These are phyloP conservation scores for Arbacia lixula DNA, from an alignment of 53 echinoderm and acorn worm genomes.

Conservation along the genomic window DNA sequence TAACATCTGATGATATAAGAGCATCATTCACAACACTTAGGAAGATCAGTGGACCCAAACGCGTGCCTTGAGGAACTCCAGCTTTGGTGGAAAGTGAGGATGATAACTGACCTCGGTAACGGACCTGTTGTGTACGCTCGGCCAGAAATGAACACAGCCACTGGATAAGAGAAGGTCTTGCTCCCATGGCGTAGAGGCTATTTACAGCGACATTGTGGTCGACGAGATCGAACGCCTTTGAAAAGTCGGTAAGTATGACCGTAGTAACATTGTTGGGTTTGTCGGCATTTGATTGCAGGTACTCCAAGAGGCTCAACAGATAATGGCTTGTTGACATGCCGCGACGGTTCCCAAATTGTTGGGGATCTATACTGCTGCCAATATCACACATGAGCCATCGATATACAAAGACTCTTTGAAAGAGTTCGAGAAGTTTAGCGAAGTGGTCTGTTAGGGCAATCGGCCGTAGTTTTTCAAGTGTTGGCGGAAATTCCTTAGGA, in stretches of 20 bases:
- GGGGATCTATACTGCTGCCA: not conserved
- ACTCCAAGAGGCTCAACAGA: not conserved
- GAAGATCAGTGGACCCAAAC: conserved; percentile 1
- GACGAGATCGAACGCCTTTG: conserved; percentile 30
- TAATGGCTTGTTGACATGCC: conserved; percentile 26
- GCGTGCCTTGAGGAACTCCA: conserved; percentile 21
- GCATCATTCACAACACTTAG: conserved; percentile 21
- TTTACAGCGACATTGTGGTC: conserved; percentile 16
- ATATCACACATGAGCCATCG: not conserved
- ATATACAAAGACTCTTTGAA: too few relatives aligned
- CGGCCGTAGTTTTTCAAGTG: conserved; percentile 21
- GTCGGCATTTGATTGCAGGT: not conserved
- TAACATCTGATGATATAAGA: not conserved
- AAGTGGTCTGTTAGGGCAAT: conserved; percentile 36
- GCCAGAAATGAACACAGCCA: conserved; percentile 9
- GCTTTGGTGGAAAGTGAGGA: conserved; percentile 1
- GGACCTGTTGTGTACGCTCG: not conserved
- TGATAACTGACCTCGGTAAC: not conserved
- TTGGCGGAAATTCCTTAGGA: conserved; percentile 21
- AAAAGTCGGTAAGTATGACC: conserved; percentile 15
- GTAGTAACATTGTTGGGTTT: not conserved
- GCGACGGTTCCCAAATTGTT: conserved; percentile 20
- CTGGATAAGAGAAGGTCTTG: conserved; percentile 30
- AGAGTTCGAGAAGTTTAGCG: conserved; percentile 17
- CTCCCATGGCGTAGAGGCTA: conserved; percentile 16